Percentiles rank a stretch among this genome's conserved stretches.
Evolutionary conservation across 2,888 invertebrate species (phyloP).

Genomic region (Therioaphis trifolii): DNA sequence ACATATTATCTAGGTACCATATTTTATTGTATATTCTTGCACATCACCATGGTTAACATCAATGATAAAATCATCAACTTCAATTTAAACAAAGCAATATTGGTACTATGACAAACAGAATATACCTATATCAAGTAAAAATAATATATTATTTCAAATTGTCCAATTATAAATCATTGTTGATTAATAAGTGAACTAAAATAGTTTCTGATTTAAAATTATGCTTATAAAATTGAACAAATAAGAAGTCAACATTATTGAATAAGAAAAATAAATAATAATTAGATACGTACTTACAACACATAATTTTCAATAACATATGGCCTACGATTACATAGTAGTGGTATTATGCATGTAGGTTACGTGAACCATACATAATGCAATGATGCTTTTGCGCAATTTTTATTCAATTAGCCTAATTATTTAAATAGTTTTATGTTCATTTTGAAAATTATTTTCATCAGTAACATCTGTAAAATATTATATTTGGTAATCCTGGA

Average conservation of each 20-base stretch:
- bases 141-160: not conserved
- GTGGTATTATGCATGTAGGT: not conserved
- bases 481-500: too few relatives aligned
- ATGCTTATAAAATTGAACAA: not conserved
- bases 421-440: too few relatives aligned
- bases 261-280: not conserved
- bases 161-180: too few relatives aligned
- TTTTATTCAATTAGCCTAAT: too few relatives aligned
- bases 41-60: constrained; percentile 94
- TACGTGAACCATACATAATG: not conserved
- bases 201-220: too few relatives aligned
- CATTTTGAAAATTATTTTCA: constrained; percentile 10
- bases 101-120: not conserved
- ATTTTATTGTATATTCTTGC: constrained; percentile 90
- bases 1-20: constrained; percentile 78
- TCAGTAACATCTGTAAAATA: too few relatives aligned
- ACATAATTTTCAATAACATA: not conserved
- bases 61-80: constrained; percentile 92
- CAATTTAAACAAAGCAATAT: constrained; percentile 75
- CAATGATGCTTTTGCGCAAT: too few relatives aligned
- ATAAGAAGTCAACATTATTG: not conserved
- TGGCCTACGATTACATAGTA: too few relatives aligned
- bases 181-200: too few relatives aligned
- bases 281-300: too few relatives aligned
- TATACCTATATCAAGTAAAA: too few relatives aligned